Conservation (phyloP, 2,888 invertebrate genomes). For the Cosmorhoe ocellata region DNA sequence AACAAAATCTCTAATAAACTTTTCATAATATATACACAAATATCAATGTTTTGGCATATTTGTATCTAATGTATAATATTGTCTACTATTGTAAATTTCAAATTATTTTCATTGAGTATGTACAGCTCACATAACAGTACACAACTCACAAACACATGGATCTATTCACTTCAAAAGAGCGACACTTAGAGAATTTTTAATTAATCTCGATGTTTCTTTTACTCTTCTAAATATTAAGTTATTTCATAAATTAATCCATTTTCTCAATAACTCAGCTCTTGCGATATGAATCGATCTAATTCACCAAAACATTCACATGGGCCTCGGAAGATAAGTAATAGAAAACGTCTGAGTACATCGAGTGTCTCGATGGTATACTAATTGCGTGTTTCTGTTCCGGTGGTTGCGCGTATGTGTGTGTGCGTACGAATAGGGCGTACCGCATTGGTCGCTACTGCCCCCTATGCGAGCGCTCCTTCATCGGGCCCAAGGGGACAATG, state of each 20-base stretch:
- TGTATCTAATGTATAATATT: neutral
- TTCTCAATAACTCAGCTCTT: too few species aligned
- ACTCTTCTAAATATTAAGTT: too few species aligned
- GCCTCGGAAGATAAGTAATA: conserved; percentile 60
- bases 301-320: conserved; percentile 16
- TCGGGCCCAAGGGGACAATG: conserved; percentile 85
- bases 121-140: neutral
- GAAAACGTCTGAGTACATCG: conserved; percentile 43
- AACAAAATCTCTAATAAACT: too few species aligned
- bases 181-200: conserved; percentile 1
- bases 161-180: neutral
- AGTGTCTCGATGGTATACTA: conserved; percentile 63
- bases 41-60: conserved; percentile 1
- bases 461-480: conserved; percentile 87
- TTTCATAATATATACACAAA: neutral
- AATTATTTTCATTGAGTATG: neutral
- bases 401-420: conserved; percentile 52
- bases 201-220: too few species aligned
- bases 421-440: conserved; percentile 84
- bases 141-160: conserved; percentile 8
- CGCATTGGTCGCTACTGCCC: conserved; percentile 89
- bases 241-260: too few species aligned
- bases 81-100: neutral
- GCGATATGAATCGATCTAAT: conserved; percentile 6
- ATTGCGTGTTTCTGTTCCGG: conserved; percentile 82